These are phyloP conservation scores for Habroteleia sp. DNA, from an alignment of 2,888 invertebrate species.

Conservation along the genomic window DNA sequence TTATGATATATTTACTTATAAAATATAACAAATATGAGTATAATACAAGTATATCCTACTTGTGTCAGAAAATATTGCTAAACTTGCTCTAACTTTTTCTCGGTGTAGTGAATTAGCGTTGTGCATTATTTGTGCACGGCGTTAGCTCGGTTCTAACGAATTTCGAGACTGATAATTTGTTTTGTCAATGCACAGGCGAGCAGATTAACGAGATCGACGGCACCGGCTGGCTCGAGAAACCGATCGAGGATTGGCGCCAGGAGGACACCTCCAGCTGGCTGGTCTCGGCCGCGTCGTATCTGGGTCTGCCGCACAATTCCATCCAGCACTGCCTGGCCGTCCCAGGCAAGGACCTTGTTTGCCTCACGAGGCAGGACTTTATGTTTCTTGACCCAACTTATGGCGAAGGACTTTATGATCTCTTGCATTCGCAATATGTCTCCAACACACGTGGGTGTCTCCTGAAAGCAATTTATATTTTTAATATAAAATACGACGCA, in stretches of 20 bases:
- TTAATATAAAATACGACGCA: too few relatives aligned
- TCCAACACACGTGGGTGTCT: constrained; percentile 70
- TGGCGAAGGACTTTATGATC: constrained; percentile 74
- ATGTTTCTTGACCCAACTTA: constrained; percentile 73
- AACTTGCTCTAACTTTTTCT: too few relatives aligned
- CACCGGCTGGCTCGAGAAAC: constrained; percentile 83
- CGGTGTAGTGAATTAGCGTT: constrained; percentile 2
- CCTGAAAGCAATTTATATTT: too few relatives aligned
- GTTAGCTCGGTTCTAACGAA: constrained; percentile 15
- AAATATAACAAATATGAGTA: too few relatives aligned
- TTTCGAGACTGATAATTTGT: constrained; percentile 21
- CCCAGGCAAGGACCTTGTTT: constrained; percentile 73
- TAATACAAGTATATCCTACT: too few relatives aligned
- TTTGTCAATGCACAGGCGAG: constrained; percentile 67
- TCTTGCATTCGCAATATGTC: constrained; percentile 72
- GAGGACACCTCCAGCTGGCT: constrained; percentile 84
- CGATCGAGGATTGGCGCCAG: constrained; percentile 83
- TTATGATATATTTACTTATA: too few relatives aligned
- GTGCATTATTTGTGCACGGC: constrained; percentile 7
- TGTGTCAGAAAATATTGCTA: too few relatives aligned
- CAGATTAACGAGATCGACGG: constrained; percentile 71
- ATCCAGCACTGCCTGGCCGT: constrained; percentile 75
- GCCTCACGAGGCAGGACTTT: constrained; percentile 73
- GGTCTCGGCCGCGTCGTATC: constrained; percentile 73
- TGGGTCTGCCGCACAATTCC: constrained; percentile 73